Evolutionary conservation across 2,797 vertebrate species (phyloP).

Genomic region (Aplochiton taeniatus): DNA sequence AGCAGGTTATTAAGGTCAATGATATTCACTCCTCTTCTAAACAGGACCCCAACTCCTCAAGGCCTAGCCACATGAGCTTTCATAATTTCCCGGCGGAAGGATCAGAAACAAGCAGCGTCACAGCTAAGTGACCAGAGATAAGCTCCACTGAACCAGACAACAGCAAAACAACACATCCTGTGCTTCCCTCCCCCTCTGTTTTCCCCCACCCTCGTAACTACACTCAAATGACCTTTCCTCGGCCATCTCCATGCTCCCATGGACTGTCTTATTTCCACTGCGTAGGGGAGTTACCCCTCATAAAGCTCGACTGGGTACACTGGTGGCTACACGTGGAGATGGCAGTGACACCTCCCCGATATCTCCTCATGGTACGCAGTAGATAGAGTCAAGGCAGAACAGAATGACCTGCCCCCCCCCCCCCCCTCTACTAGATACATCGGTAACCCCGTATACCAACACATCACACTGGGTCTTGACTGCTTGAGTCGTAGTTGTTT

Average conservation of each 20-base stretch:
- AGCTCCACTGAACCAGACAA: conserved; percentile 59
- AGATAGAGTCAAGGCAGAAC: not conserved
- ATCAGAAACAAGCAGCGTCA: conserved; percentile 54
- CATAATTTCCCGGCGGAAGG: conserved; percentile 20
- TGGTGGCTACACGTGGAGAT: not conserved
- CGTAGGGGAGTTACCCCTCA: not conserved
- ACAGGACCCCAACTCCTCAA: not conserved
- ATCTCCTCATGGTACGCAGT: too few species aligned
- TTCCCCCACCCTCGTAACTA: conserved; percentile 34
- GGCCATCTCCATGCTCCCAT: conserved; percentile 56
- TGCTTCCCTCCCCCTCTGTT: conserved; percentile 45
- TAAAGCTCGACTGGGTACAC: too few species aligned
- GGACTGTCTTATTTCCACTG: conserved; percentile 51
- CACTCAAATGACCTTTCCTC: conserved; percentile 48
- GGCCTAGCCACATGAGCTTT: conserved; percentile 18
- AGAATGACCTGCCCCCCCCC: conserved; percentile 33
- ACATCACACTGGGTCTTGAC: conserved; percentile 55
- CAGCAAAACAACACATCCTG: conserved; percentile 56
- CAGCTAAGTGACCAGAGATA: conserved; percentile 59
- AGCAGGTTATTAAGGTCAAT: conserved; percentile 8
- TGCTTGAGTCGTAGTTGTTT: conserved; percentile 71
- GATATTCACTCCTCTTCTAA: not conserved
- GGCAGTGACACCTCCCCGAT: not conserved
- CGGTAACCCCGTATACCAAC: conserved; percentile 46
- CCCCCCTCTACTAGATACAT: conserved; percentile 37